Evolutionary conservation across 2,113 vertebrate species (phyloP).

Genomic region (Ailurus styani): DNA sequence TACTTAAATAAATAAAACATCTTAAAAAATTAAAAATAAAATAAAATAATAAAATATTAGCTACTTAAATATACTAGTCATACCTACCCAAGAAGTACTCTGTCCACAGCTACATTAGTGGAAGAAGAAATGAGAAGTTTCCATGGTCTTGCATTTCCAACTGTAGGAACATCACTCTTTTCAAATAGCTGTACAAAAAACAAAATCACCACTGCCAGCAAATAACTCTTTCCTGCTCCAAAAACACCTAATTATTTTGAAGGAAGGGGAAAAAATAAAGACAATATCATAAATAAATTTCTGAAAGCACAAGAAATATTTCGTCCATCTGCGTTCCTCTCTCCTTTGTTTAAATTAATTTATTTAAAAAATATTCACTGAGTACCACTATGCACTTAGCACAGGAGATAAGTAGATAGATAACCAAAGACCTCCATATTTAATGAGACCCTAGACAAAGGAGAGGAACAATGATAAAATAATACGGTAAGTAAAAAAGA

Average conservation of each 20-base stretch:
- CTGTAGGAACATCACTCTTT: conserved; percentile 61
- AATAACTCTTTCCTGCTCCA: conserved; percentile 88
- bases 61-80: background rate
- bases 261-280: conserved; percentile 31
- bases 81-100: conserved; percentile 84
- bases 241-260: conserved; percentile 82
- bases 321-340: background rate
- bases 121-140: conserved; percentile 86
- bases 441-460: background rate
- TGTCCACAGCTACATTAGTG: conserved; percentile 86
- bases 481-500: background rate
- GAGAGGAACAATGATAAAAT: background rate
- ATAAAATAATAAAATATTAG: background rate
- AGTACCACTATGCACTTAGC: background rate
- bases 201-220: conserved; percentile 84
- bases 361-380: background rate
- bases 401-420: background rate
- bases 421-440: background rate
- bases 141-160: conserved; percentile 73
- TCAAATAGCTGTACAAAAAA: conserved; percentile 85
- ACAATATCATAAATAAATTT: background rate
- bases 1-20: background rate
- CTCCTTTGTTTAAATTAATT: background rate
- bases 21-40: background rate
- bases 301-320: background rate